Conservation (phyloP, 2,113 vertebrate genomes). For the Dinomys branickii region DNA sequence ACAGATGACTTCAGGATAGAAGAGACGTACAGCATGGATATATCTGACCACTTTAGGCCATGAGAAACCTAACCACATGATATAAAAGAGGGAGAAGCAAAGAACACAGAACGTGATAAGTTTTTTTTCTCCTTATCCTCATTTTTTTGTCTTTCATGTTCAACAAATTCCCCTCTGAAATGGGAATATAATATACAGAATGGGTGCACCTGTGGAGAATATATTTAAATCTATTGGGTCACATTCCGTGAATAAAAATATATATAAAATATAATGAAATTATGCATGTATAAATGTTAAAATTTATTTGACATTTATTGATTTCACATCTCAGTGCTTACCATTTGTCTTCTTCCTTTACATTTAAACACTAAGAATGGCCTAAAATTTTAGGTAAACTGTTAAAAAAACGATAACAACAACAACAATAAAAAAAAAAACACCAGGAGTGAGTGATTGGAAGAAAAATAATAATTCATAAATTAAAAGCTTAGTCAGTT, state of each 20-base stretch:
- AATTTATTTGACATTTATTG: background rate
- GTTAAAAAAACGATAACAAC: background rate
- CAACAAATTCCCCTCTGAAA: background rate
- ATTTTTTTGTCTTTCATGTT: background rate
- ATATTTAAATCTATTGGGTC: background rate
- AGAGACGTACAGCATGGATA: background rate
- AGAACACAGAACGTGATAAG: no score
- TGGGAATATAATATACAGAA: background rate
- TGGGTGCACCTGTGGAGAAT: background rate
- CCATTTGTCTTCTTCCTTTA: background rate
- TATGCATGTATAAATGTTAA: background rate
- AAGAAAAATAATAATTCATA: background rate
- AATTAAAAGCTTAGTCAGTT: constrained; percentile 27
- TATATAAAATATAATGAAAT: background rate
- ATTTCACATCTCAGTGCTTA: background rate
- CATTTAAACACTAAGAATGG: no score
- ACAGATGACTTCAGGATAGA: background rate
- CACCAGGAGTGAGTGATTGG: background rate
- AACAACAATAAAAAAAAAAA: background rate
- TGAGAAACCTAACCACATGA: background rate
- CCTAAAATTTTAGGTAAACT: background rate
- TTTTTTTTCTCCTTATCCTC: background rate
- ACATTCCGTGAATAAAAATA: background rate
- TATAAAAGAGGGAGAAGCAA: background rate
- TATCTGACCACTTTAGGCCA: no score